Conservation (phyloP, 2,888 invertebrate species). For the Idaea dimidiata region DNA sequence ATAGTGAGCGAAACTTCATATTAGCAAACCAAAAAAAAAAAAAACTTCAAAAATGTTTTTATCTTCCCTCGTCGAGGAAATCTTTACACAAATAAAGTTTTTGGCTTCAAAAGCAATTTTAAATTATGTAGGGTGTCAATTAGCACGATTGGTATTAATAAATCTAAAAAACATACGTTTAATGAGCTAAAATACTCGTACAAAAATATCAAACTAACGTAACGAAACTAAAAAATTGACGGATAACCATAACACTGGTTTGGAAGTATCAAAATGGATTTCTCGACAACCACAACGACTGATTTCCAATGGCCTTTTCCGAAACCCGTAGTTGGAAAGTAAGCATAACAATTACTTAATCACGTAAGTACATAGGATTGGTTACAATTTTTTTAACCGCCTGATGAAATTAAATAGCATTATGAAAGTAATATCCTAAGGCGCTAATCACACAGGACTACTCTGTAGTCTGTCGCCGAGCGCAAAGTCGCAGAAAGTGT, state of each 20-base stretch:
- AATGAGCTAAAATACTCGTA: slow-evolving; percentile 55
- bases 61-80: slow-evolving; percentile 77
- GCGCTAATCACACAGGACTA: too few relatives aligned
- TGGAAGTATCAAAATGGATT: slow-evolving; percentile 54
- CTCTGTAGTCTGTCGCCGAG: too few relatives aligned
- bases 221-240: slow-evolving; percentile 11
- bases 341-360: too few relatives aligned
- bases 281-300: slow-evolving; percentile 67
- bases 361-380: too few relatives aligned
- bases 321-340: slow-evolving; percentile 80
- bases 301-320: slow-evolving; percentile 83
- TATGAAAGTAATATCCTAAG: background rate
- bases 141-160: slow-evolving; percentile 66
- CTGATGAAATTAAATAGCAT: background rate
- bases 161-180: slow-evolving; percentile 73
- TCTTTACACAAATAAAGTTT: slow-evolving; percentile 69
- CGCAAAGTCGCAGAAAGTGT: too few relatives aligned
- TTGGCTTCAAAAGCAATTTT: slow-evolving; percentile 70
- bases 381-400: too few relatives aligned
- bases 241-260: background rate
- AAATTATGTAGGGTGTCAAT: slow-evolving; percentile 79
- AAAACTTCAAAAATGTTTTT: slow-evolving; percentile 76
- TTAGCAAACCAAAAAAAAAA: slow-evolving; percentile 44
- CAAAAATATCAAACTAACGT: slow-evolving; percentile 61
- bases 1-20: slow-evolving; percentile 11